Base-by-base conservation (phyloP, 2,797 vertebrate genomes). In the Harpagifer antarcticus region DNA sequence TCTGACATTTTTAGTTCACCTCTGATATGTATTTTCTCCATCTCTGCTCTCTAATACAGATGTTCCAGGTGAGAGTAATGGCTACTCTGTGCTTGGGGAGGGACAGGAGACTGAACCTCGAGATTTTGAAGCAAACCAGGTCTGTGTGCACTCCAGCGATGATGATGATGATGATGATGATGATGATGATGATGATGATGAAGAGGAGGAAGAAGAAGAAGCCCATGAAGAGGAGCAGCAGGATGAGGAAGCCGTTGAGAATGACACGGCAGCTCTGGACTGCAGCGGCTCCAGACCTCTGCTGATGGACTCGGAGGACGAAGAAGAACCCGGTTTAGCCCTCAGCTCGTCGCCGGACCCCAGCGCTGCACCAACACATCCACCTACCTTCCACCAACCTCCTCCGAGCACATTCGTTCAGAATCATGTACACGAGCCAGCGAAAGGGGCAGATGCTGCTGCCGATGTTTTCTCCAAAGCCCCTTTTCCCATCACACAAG, bases 251-350 rank as follows among this genome's bases (percentile, higher is more conserved):
- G 42, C 67, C 53, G 88, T 84, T 11, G 96, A 97, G 20, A 93
- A 94, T 0, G 93, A 96, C 49, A 92, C 88, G 10, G 94, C 93
- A 5, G 84, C 93, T 50, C 90, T 95, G 27, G 97, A 99, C 82
- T 96, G 95, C 92, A 98, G 97, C 0, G 98, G 98, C 9, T 98
- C 97, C 72, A 94, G 96, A 75, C 98, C 98, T 56, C 92, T 99
- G 12, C 94, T 99, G 72, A 82, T 96, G 90, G 98, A 99, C 74
- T 99, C 97, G 0, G 98, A 99, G 56, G 98, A 99, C 14, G 98
- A 99, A 20, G 98, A 98, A 0, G 93, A 94, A 20, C 91, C 88
- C 4, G 76, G 72, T 17, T 33, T 84, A 17, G 65, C 17, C 8
- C 78, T 76, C 60, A 71, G 73, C 48, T 80, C 88, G 5, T 74